Percentiles rank a stretch among this genome's conserved stretches.
Conservation (phyloP, 2,888 invertebrate species). For the Rhabditoides inermis region DNA sequence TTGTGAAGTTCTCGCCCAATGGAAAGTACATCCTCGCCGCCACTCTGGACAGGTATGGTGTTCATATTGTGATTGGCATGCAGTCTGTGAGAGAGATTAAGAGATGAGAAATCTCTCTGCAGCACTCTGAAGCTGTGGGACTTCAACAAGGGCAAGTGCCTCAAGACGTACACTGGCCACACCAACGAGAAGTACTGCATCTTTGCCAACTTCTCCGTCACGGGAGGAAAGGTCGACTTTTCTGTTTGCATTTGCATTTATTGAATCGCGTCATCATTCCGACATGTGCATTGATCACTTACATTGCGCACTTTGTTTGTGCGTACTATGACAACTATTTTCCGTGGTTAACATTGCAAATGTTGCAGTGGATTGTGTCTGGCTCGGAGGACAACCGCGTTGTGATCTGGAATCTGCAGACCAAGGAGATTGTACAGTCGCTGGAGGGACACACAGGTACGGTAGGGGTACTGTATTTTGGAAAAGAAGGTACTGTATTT, state of each 20-base stretch:
- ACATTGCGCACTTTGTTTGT: too few relatives aligned
- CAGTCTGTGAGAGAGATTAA: too few relatives aligned
- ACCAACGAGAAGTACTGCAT: slow-evolving; percentile 99
- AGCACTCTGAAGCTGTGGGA: slow-evolving; percentile 94
- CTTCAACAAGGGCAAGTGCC: slow-evolving; percentile 92
- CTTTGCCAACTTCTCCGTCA: slow-evolving; percentile 98
- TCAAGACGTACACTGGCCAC: slow-evolving; percentile 95
- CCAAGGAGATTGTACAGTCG: slow-evolving; percentile 96
- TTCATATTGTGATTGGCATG: too few relatives aligned
- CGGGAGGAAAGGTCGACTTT: slow-evolving; percentile 80
- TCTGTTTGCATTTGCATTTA: too few relatives aligned
- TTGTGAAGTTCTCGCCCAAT: slow-evolving; percentile 98
- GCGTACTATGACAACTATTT: too few relatives aligned
- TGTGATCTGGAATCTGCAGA: slow-evolving; percentile 98
- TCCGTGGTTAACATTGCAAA: too few relatives aligned
- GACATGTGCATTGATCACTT: too few relatives aligned
- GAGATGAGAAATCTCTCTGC: too few relatives aligned
- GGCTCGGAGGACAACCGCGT: slow-evolving; percentile 99
- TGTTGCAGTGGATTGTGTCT: slow-evolving; percentile 89
- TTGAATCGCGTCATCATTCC: too few relatives aligned
- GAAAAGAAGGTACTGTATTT: too few relatives aligned
- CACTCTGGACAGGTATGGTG: slow-evolving; percentile 76
- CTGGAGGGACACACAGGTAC: slow-evolving; percentile 89
- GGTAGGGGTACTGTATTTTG: too few relatives aligned
- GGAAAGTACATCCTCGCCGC: slow-evolving; percentile 98